phyloP scores from a whole-genome alignment of 2,797 vertebrate genomes.

The Holocentrus rufus region DNA sequence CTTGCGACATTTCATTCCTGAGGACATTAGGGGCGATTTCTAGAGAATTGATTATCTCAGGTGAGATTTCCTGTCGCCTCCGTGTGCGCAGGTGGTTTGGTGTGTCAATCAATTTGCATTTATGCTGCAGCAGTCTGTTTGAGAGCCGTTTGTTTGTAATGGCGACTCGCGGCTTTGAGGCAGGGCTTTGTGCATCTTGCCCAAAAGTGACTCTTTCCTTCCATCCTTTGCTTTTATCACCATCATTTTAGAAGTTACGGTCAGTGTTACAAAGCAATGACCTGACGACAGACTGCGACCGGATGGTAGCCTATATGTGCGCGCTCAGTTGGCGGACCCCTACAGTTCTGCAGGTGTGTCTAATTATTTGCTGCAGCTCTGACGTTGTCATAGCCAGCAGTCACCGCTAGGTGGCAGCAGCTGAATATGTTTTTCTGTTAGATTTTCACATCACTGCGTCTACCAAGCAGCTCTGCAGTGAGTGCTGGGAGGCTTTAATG shows the following conservation, averaged over 20 bases:
- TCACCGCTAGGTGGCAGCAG: slow-evolving; percentile 57
- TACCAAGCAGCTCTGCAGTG: background rate
- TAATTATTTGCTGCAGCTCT: slow-evolving; percentile 24
- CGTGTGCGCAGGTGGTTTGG: slow-evolving; percentile 62
- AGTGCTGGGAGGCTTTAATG: background rate
- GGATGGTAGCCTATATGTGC: background rate
- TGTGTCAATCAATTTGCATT: slow-evolving; percentile 66
- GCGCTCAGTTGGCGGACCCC: background rate
- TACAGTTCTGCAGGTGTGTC: slow-evolving; percentile 62
- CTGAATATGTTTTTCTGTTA: background rate
- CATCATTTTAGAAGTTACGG: background rate
- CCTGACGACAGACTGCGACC: background rate
- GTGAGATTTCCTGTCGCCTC: slow-evolving; percentile 23
- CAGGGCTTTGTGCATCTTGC: background rate
- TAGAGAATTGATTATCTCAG: slow-evolving; percentile 42
- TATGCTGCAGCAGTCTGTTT: background rate
- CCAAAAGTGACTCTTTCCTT: background rate
- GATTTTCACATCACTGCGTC: background rate
- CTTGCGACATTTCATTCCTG: slow-evolving; percentile 80
- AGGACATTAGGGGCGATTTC: slow-evolving; percentile 42
- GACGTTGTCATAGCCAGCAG: background rate
- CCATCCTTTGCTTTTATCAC: background rate
- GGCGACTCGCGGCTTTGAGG: background rate
- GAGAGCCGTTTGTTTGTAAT: background rate
- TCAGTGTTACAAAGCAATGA: slow-evolving; percentile 16